A percentile compares a stretch with the other conserved stretches of the same genome.
Conservation (phyloP, 2,113 vertebrate species). For the Channa argus region DNA sequence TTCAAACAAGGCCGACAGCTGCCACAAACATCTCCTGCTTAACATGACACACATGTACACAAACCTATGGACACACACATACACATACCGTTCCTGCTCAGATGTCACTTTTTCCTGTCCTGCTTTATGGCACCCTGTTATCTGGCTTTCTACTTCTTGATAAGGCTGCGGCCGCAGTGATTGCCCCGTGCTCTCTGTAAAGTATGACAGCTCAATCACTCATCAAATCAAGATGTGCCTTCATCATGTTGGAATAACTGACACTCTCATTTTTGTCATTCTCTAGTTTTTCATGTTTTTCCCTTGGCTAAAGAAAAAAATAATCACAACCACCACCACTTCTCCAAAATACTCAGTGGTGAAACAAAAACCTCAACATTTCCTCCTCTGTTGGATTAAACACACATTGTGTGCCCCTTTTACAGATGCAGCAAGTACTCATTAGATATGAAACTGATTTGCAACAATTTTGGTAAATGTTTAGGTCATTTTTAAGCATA, state of each 20-base stretch:
- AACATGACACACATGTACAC: slow-evolving; percentile 51
- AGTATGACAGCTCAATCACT: slow-evolving; percentile 72
- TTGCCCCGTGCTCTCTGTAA: slow-evolving; percentile 63
- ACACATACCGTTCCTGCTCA: slow-evolving; percentile 24
- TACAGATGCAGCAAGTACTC: too few species aligned
- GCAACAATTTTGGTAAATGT: not conserved
- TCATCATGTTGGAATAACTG: slow-evolving; percentile 28
- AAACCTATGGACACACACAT: slow-evolving; percentile 44
- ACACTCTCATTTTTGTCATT: slow-evolving; percentile 9
- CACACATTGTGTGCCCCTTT: too few species aligned
- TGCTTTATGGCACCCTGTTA: slow-evolving; percentile 75
- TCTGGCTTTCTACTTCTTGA: slow-evolving; percentile 57
- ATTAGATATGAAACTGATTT: too few species aligned
- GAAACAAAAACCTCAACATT: too few species aligned
- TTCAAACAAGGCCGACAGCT: slow-evolving; percentile 80
- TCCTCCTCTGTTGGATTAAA: too few species aligned
- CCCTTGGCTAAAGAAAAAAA: not conserved
- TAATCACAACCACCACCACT: not conserved
- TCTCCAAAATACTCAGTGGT: too few species aligned
- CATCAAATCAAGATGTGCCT: slow-evolving; percentile 60
- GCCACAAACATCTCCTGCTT: slow-evolving; percentile 75
- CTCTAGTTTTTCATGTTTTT: not conserved
- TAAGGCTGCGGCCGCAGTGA: slow-evolving; percentile 62
- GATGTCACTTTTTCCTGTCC: slow-evolving; percentile 42
- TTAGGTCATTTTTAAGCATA: slow-evolving; percentile 3